Conservation (phyloP, 2,888 invertebrate genomes). For the Leptopilina drosophilae region DNA sequence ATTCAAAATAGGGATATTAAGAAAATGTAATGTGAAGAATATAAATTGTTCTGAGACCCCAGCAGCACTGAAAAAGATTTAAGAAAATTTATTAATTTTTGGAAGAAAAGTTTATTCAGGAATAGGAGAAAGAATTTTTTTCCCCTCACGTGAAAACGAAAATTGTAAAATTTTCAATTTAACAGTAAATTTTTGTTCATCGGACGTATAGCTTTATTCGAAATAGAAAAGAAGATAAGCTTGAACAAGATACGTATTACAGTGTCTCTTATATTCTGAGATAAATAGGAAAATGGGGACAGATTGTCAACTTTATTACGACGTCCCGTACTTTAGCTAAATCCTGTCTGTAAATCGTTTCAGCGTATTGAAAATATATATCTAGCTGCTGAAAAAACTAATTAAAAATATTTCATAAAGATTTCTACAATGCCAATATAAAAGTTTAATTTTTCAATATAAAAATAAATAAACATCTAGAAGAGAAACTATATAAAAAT, state of each 20-base stretch:
- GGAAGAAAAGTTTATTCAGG: no score
- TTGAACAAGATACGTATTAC: conserved; percentile 9
- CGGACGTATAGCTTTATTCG: neutral
- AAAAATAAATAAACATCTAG: no score
- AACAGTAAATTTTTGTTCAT: neutral
- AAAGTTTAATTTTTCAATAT: no score
- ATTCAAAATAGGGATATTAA: no score
- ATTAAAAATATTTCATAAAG: neutral
- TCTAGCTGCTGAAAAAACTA: neutral
- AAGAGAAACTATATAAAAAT: no score
- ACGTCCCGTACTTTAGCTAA: conserved; percentile 5
- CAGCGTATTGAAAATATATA: neutral
- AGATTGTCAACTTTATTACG: conserved; percentile 18
- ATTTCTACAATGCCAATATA: no score
- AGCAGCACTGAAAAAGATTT: no score
- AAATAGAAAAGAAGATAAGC: conserved; percentile 8
- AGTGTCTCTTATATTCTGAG: conserved; percentile 9
- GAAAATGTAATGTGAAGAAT: no score
- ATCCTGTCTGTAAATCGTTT: conserved; percentile 7
- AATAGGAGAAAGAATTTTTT: no score
- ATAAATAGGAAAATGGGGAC: neutral
- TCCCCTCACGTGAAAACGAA: neutral
- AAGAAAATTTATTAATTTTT: no score
- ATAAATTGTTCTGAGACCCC: no score
- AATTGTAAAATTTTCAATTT: conserved; percentile 1